phyloP scores from a whole-genome alignment of 2,113 vertebrate genomes.

The Strix uralensis region DNA sequence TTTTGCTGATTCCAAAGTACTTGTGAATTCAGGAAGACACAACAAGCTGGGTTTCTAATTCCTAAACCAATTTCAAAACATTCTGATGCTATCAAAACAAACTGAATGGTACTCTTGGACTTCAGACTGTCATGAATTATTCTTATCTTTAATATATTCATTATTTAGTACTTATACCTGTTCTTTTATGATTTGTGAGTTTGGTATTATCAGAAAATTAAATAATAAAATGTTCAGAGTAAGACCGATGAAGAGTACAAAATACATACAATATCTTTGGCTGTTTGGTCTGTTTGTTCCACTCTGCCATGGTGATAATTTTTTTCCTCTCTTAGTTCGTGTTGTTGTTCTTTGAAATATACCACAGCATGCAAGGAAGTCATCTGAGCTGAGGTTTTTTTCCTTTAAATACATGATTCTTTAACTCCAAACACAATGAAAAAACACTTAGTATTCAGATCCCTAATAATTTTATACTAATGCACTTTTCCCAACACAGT shows the following conservation, averaged over 20 bases:
- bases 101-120: background rate
- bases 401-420: background rate
- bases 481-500: background rate
- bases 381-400: background rate
- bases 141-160: conserved; percentile 18
- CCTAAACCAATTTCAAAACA: conserved; percentile 18
- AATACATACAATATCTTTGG: background rate
- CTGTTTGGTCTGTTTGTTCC: background rate
- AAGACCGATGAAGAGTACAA: background rate
- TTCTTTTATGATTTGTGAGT: background rate
- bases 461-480: background rate
- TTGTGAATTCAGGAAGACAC: background rate
- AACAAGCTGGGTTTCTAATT: background rate
- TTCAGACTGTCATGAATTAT: background rate
- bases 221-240: background rate
- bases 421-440: background rate
- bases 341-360: background rate
- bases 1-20: background rate
- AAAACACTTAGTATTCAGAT: background rate
- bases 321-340: background rate
- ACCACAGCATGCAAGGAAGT: background rate
- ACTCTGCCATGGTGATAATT: background rate
- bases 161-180: background rate
- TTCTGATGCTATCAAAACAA: conserved; percentile 34
- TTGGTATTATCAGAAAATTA: conserved; percentile 18